A percentile compares a stretch with the other conserved stretches of the same genome.
Evolutionary conservation across 2,113 vertebrate species (phyloP).

Genomic region (Lepus europaeus): DNA sequence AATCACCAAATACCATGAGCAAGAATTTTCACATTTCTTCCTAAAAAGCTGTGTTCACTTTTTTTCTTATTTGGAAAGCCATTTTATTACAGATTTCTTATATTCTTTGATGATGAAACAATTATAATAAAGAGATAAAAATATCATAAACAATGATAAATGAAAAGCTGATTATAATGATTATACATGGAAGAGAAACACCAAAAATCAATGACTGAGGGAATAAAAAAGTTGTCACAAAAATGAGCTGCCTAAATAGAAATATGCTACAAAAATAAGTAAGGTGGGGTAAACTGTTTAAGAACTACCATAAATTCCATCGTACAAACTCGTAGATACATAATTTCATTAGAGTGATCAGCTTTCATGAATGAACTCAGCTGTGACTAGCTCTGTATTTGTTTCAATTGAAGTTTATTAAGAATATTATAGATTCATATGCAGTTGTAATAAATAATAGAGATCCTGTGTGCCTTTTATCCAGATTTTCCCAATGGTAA

Average conservation of each 20-base stretch:
- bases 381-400: not conserved
- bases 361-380: conserved; percentile 16
- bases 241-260: conserved; percentile 4
- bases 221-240: conserved; percentile 18
- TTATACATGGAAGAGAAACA: not conserved
- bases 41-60: not conserved
- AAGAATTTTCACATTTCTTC: conserved; percentile 41
- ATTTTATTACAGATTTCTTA: conserved; percentile 5
- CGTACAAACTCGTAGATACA: not conserved
- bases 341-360: not conserved
- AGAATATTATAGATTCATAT: conserved; percentile 14
- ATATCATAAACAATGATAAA: not conserved
- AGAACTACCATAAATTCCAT: conserved; percentile 34
- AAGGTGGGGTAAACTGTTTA: not conserved
- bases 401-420: conserved; percentile 30
- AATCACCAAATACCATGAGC: not conserved
- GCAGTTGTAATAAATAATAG: conserved; percentile 39
- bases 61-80: conserved; percentile 3
- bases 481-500: not conserved
- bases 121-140: conserved; percentile 23
- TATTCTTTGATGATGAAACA: conserved; percentile 58
- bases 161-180: not conserved
- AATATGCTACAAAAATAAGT: conserved; percentile 15
- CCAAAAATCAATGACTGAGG: conserved; percentile 3
- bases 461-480: not conserved